Evolutionary conservation across 2,113 vertebrate genomes (phyloP).

Genomic region (Diphyllodes magnificus): DNA sequence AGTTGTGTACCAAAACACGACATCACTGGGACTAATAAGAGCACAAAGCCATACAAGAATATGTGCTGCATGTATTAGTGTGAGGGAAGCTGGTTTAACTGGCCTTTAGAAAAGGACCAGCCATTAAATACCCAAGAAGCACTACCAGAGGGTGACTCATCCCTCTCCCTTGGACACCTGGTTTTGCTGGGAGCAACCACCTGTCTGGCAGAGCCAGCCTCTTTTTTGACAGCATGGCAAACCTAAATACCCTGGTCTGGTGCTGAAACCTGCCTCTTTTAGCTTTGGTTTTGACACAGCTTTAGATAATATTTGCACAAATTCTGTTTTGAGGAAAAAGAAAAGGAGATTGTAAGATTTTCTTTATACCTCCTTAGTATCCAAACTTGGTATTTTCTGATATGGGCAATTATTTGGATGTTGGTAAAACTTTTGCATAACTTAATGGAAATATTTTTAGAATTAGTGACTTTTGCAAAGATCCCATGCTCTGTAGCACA

Average conservation of each 20-base stretch:
- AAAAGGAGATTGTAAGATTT: background rate
- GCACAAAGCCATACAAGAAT: background rate
- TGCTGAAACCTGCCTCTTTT: background rate
- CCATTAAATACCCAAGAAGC: background rate
- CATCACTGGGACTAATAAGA: background rate
- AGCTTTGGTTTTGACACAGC: background rate
- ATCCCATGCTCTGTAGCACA: background rate
- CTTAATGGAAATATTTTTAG: background rate
- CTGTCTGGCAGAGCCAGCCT: background rate
- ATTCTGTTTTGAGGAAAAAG: background rate
- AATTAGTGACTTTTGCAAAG: background rate
- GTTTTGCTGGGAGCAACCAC: background rate
- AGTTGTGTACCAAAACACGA: background rate
- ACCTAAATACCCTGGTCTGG: background rate
- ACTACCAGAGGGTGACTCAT: conserved; percentile 9
- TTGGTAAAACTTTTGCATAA: background rate
- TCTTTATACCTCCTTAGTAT: background rate
- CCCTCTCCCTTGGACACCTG: background rate
- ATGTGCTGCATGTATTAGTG: background rate
- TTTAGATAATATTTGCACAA: background rate
- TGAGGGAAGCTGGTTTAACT: conserved; percentile 30
- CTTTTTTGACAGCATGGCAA: background rate
- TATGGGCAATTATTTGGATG: background rate
- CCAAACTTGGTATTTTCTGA: background rate
- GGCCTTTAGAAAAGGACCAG: background rate